These are phyloP conservation scores for Probosciger aterrimus DNA, from an alignment of 2,113 vertebrate genomes.

Conservation along the genomic window DNA sequence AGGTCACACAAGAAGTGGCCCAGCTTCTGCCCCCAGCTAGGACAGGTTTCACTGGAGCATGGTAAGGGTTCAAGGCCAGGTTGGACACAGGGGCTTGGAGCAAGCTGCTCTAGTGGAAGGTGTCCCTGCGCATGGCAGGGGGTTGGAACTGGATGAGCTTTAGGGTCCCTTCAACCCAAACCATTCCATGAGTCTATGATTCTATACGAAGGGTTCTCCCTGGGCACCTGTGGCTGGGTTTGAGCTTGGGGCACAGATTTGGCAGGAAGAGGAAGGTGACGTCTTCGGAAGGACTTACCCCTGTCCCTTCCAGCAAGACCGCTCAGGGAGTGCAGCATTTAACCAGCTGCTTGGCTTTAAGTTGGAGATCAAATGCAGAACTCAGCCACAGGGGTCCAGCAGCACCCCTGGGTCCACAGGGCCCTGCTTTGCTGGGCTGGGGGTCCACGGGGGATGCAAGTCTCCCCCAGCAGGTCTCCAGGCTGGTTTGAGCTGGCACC, in stretches of 20 bases:
- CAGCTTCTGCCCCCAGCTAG: background rate
- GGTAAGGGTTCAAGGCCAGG: background rate
- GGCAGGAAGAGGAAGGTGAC: background rate
- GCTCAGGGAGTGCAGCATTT: rapidly evolving
- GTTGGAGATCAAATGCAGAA: background rate
- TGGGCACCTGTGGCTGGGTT: background rate
- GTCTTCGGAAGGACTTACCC: background rate
- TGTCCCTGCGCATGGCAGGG: background rate
- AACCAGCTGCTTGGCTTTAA: background rate
- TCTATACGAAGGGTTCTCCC: background rate
- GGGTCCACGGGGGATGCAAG: background rate
- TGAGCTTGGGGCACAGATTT: rapidly evolving
- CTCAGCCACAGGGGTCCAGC: background rate
- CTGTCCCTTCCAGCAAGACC: background rate
- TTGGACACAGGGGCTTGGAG: background rate
- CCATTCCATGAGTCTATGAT: background rate
- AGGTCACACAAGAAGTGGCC: background rate
- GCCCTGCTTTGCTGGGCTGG: background rate
- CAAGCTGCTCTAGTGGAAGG: background rate
- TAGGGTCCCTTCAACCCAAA: background rate
- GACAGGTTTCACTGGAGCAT: rapidly evolving
- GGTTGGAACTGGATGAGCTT: background rate
- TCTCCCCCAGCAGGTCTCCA: background rate
- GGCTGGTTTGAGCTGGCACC: background rate
- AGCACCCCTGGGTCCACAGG: rapidly evolving